Percentiles rank a stretch among this genome's conserved stretches.
phyloP scores from a whole-genome alignment of 2,113 vertebrate species.

The Chrysemys picta region DNA sequence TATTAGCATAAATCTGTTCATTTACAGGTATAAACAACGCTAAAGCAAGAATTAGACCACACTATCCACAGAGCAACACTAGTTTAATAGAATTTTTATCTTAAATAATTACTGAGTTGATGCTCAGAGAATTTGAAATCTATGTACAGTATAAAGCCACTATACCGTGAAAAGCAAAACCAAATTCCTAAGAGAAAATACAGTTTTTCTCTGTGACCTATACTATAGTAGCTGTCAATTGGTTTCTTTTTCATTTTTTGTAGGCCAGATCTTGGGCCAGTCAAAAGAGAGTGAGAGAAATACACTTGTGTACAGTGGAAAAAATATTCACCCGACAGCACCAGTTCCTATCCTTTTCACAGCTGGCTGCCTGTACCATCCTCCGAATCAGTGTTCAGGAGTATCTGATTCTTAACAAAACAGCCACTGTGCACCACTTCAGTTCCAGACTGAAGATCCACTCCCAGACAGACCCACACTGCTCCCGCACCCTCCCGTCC shows the following conservation, averaged over 20 bases:
- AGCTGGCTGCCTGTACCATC: not conserved
- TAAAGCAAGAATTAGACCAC: not conserved
- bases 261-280: not conserved
- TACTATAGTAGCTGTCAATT: accelerated
- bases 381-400: not conserved
- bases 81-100: not conserved
- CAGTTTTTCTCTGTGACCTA: not conserved
- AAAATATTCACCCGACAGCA: accelerated
- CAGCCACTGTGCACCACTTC: not conserved
- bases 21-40: not conserved
- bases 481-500: not conserved
- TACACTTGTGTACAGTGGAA: not conserved
- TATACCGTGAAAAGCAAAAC: not conserved
- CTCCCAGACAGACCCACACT: not conserved
- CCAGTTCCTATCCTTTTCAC: not conserved
- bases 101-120: not conserved
- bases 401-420: not conserved
- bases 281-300: not conserved
- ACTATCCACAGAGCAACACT: not conserved
- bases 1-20: not conserved
- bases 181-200: not conserved
- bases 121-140: not conserved
- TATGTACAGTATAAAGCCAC: not conserved
- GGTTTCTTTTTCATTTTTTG: not conserved
- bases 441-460: not conserved